Base-by-base conservation (phyloP, 1,140 invertebrate species). In the Hypothenemus hampei region DNA sequence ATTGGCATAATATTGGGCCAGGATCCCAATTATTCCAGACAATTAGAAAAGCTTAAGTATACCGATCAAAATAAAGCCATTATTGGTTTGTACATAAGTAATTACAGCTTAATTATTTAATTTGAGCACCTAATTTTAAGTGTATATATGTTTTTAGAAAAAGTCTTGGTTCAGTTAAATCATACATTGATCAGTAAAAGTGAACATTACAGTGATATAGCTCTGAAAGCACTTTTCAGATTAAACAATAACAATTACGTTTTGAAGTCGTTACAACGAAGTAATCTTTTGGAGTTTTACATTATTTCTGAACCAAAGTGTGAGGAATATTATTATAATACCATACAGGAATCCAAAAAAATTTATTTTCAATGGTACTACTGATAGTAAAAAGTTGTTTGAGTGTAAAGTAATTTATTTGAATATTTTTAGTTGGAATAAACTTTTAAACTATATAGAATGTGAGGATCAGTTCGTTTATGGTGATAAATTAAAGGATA, bases 221-320 rank as follows among this genome's bases (percentile, higher is more conserved):
- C 85, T 18, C 77, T 95, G 7, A 86, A 88, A 65, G 85, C 91
- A 36, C 81, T 95, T 24, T 96, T 95, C 68, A 78, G 89, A 4
- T 73, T 96, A 15, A 96, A 96, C 72, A 97, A 97, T 69, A 91
- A 91, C 55, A 87, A 95, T 73, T 95, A 97, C 66, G 86, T 97
- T 49, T 73, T 96, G 5, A 93, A 93, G 74, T 89, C 90, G 29
- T 73, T 96, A 18, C 85, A 91, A 62, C 80, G 87, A 57, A 91
- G 87, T 56, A 84, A 83, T 3, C 72, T 97, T 3, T 75, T 97
- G 63, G 87, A 91, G 52, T 72, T 93, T 19, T 81, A 93, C 18
- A 75, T 82, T 36, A 71, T 87, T 19, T 85, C 85, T 23, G 89
- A 92, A 69, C 85, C 88, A 3, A 85, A 87, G 31, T 91, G 92